Evolutionary conservation across 2,113 vertebrate genomes (phyloP).

Genomic region (Sander lucioperca): DNA sequence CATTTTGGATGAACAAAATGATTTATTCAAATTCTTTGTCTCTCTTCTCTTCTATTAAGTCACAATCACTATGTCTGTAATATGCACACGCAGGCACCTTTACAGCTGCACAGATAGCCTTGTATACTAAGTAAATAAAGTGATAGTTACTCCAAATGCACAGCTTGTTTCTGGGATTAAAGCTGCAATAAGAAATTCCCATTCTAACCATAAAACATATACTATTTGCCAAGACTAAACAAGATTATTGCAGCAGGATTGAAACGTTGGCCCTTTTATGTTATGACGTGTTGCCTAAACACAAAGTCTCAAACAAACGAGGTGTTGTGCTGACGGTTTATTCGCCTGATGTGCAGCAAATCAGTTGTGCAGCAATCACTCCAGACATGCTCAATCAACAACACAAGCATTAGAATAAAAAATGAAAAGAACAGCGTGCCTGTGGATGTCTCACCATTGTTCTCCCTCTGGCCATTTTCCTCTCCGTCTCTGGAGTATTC

Average conservation of each 20-base stretch:
- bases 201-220: background rate
- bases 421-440: background rate
- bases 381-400: constrained; percentile 19
- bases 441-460: constrained; percentile 15
- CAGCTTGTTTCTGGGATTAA: background rate
- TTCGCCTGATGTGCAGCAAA: constrained; percentile 10
- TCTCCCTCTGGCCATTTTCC: constrained; percentile 39
- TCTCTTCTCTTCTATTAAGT: background rate
- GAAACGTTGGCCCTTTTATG: background rate
- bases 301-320: background rate
- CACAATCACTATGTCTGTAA: background rate
- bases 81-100: background rate
- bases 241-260: background rate
- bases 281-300: background rate
- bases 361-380: constrained; percentile 3
- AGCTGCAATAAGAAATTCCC: background rate
- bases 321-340: background rate
- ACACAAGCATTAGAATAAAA: constrained; percentile 14
- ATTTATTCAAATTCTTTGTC: background rate
- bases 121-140: background rate
- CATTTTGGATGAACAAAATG: background rate
- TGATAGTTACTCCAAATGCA: background rate
- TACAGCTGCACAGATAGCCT: background rate
- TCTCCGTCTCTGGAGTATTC: constrained; percentile 39
- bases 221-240: background rate